Conservation (phyloP, 2,888 invertebrate genomes). For the Drosophila pegasa region DNA sequence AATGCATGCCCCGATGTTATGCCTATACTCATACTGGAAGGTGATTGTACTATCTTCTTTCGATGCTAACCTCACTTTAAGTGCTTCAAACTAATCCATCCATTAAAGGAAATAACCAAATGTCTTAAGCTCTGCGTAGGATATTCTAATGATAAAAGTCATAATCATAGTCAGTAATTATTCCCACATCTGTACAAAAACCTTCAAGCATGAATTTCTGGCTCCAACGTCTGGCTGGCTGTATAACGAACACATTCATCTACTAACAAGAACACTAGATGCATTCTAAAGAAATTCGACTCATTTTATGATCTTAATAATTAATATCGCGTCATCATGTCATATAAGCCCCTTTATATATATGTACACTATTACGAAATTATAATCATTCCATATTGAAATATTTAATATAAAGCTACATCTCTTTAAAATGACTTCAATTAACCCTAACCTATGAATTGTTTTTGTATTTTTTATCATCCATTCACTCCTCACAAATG, state of each 20-base stretch:
- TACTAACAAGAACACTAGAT: conserved; percentile 1
- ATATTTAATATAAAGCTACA: background rate
- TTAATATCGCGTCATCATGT: background rate
- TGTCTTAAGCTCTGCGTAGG: conserved; percentile 23
- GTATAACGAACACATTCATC: conserved; percentile 30
- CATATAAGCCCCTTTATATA: background rate
- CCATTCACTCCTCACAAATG: conserved; percentile 27
- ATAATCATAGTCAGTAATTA: conserved; percentile 5
- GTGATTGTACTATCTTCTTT: conserved; percentile 86
- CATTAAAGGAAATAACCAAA: conserved; percentile 10
- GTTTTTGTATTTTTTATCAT: conserved; percentile 46
- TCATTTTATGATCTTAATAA: background rate
- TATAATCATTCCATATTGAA: conserved; percentile 7
- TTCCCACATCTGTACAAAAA: conserved; percentile 60
- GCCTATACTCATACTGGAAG: conserved; percentile 94
- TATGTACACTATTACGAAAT: background rate
- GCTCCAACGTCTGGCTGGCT: conserved; percentile 38
- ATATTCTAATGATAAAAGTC: conserved; percentile 3
- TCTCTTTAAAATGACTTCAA: background rate
- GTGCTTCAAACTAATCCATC: conserved; percentile 44
- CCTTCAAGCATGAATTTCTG: conserved; percentile 49
- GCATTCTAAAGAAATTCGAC: background rate
- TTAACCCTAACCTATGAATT: conserved; percentile 48
- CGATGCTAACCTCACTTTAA: conserved; percentile 36
- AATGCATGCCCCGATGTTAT: conserved; percentile 88